These are phyloP conservation scores for Meloidogyne chitwoodi DNA, from an alignment of 1,140 invertebrate species.

Conservation along the genomic window DNA sequence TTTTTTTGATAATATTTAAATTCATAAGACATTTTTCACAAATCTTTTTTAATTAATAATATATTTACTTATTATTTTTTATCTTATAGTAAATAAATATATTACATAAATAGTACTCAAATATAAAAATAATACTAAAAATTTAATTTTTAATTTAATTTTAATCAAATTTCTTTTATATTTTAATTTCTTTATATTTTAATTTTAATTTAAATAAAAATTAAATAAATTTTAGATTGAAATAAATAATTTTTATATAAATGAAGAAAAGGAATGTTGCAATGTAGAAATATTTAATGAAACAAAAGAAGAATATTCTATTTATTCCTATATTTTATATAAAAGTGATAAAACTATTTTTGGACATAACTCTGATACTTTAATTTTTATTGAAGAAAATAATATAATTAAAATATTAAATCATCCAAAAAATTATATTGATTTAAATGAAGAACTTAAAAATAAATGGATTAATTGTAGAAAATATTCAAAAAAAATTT, in stretches of 20 bases:
- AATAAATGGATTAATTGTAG: neutral
- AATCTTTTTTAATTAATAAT: too few relatives aligned
- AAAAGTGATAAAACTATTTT: neutral
- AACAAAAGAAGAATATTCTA: neutral
- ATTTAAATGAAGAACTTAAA: neutral
- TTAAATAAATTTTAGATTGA: neutral
- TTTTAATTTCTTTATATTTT: too few relatives aligned
- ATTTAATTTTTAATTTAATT: too few relatives aligned
- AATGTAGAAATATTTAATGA: neutral
- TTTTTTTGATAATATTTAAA: too few relatives aligned
- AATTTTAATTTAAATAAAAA: too few relatives aligned
- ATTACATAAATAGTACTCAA: too few relatives aligned
- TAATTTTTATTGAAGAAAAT: neutral
- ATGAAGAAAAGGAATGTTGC: too few relatives aligned
- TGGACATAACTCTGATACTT: neutral
- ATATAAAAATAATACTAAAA: too few relatives aligned
- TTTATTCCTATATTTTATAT: neutral
- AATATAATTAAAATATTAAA: neutral
- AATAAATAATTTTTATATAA: neutral
- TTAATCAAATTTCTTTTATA: too few relatives aligned
- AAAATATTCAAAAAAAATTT: neutral
- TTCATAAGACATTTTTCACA: too few relatives aligned
- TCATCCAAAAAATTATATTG: neutral
- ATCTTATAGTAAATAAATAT: too few relatives aligned
- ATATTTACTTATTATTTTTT: too few relatives aligned